Base-by-base conservation (phyloP, 1,140 invertebrate species). In the Pachypeltis micranthus region DNA sequence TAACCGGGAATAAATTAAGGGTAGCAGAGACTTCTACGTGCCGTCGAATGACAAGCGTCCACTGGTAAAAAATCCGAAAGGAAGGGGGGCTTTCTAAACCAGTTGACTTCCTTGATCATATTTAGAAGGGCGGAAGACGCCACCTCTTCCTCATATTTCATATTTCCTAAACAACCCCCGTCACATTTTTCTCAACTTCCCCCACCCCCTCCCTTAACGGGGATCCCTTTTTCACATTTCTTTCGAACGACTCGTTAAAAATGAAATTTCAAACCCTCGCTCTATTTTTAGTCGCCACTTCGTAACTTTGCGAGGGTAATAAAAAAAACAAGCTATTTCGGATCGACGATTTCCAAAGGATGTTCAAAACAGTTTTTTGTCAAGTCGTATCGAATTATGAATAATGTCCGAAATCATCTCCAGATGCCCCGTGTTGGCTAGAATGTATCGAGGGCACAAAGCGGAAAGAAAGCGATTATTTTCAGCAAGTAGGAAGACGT, bases 231-330 rank as follows among this genome's bases (percentile, higher is more conserved):
- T n/a, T n/a, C n/a, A n/a, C 31, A 7, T 39, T 39, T 39, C 31
- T 39, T 51, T 21, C 23, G 7, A 51, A 21, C 4, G 12, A 21
- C 23, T 51, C 7, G 47, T 51, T 51, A 51, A 51, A 51, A 51
- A 51, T 51, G 47, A 51, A 51, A 51, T 51, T 51, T 51, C 47
- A 51, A 51, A 51, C 47, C 31, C 7, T 51, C 19, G 7, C 4
- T 4, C 47, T 51, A 51, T 51, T 51, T 21, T 10, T 51, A 21
- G 47, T 39, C n/a, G 7, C 34, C n/a, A n/a, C n/a, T n/a, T n/a
- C n/a, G n/a, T n/a, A n/a, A n/a, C 34, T n/a, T 51, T 21, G 10
- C 7, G 19, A 21, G 19, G 21, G 10, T 21, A 4, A 21, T 51
- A 10, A 4, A 10, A 21, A 21, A 51, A n/a, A n/a, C n/a, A 51